Evolutionary conservation across 1,140 invertebrate species (phyloP).

Genomic region (Anastrepha ludens): DNA sequence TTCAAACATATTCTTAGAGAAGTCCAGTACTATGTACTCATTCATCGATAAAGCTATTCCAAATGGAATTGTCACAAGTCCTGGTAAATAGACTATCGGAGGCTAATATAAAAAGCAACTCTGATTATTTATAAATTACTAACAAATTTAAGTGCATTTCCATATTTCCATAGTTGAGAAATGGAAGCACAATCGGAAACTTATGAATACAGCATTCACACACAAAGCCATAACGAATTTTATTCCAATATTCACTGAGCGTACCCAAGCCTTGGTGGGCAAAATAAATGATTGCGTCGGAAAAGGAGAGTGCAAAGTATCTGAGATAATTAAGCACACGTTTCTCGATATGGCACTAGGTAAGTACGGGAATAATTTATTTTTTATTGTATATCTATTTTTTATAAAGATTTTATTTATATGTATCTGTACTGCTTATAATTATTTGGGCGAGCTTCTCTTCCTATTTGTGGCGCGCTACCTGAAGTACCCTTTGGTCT

Average conservation of each 20-base stretch:
- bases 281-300: not conserved
- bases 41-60: conserved; percentile 31
- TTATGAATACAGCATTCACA: conserved; percentile 20
- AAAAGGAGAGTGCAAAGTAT: not conserved
- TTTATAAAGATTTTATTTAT: too few relatives aligned
- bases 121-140: too few relatives aligned
- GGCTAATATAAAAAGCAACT: too few relatives aligned
- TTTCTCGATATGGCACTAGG: conserved; percentile 36
- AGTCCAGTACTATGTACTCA: not conserved
- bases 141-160: too few relatives aligned
- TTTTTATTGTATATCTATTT: too few relatives aligned
- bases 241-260: conserved; percentile 28
- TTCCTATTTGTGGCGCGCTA: too few relatives aligned
- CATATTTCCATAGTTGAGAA: not conserved
- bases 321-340: conserved; percentile 12
- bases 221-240: conserved; percentile 1
- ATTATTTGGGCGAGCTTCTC: too few relatives aligned
- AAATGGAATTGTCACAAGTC: conserved; percentile 5
- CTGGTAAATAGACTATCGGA: not conserved
- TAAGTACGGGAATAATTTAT: not conserved
- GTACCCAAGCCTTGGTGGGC: not conserved
- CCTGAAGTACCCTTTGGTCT: too few relatives aligned
- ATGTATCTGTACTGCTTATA: too few relatives aligned
- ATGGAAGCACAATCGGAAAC: conserved; percentile 26
- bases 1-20: conserved; percentile 14